phyloP scores from a whole-genome alignment of 2,113 vertebrate genomes.

The Willisornis vidua region DNA sequence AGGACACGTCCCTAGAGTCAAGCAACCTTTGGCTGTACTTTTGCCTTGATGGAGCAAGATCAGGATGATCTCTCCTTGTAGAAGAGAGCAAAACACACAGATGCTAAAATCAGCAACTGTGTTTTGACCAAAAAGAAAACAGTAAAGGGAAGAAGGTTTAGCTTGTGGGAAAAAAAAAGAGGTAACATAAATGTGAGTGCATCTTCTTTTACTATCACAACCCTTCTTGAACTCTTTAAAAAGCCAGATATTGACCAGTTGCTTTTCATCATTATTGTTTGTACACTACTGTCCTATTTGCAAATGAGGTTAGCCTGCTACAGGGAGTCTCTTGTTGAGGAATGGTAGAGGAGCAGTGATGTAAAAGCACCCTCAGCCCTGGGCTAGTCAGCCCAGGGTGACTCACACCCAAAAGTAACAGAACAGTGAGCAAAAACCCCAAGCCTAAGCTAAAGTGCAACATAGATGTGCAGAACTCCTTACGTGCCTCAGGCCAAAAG shows the following conservation, averaged over 20 bases:
- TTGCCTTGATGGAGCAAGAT: background rate
- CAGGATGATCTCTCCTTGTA: background rate
- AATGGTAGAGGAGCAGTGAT: background rate
- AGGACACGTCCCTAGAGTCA: background rate
- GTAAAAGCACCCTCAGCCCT: background rate
- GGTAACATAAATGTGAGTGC: background rate
- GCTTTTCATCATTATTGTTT: background rate
- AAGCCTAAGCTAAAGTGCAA: background rate
- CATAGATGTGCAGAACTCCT: background rate
- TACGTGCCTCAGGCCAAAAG: background rate
- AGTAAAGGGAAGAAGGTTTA: background rate
- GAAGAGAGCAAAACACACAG: background rate
- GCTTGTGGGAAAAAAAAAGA: background rate
- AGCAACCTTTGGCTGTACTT: slow-evolving; percentile 36
- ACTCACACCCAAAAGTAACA: background rate
- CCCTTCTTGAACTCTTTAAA: background rate
- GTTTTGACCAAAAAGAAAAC: slow-evolving; percentile 1
- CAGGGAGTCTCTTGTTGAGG: background rate
- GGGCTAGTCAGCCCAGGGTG: background rate
- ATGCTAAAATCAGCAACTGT: background rate
- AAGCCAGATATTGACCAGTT: background rate
- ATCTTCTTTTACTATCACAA: background rate
- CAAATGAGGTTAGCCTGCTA: background rate
- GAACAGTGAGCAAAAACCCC: background rate
- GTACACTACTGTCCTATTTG: background rate